These are phyloP conservation scores for Meloe dianella DNA, from an alignment of 2,888 invertebrate species.

Conservation along the genomic window DNA sequence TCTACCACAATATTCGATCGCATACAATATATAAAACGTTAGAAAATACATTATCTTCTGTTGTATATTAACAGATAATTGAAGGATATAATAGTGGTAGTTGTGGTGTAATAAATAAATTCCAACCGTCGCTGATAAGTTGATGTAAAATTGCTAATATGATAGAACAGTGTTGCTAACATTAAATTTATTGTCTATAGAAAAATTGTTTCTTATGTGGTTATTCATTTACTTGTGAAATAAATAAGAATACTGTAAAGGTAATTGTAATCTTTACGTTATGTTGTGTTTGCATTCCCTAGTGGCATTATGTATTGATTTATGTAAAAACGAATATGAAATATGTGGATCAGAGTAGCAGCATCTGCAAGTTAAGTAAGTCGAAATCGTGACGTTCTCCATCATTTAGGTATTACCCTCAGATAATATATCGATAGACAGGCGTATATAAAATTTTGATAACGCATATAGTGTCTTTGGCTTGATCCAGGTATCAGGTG, in stretches of 20 bases:
- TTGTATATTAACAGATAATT: conserved; percentile 5
- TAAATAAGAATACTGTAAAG: background rate
- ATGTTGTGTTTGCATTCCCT: background rate
- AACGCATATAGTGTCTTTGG: background rate
- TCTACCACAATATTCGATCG: background rate
- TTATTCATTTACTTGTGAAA: background rate
- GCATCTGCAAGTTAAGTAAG: conserved; percentile 12
- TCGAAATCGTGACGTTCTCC: background rate
- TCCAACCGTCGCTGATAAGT: background rate
- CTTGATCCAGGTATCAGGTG: background rate
- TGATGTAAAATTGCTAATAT: conserved; percentile 2
- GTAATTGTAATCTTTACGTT: background rate
- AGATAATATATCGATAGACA: background rate
- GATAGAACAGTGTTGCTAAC: conserved; percentile 6
- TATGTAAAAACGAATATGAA: conserved; percentile 6
- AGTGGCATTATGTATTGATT: background rate
- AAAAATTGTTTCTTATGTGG: background rate
- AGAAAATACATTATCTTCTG: conserved; percentile 4
- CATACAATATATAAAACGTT: background rate
- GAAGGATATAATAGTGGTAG: background rate
- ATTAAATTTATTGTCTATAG: background rate
- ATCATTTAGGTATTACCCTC: background rate
- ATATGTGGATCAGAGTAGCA: conserved; percentile 3
- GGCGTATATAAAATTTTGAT: background rate
- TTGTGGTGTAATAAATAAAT: conserved; percentile 9